These are phyloP conservation scores for Stictocephala bisonia DNA, from an alignment of 2,888 invertebrate genomes.

Conservation along the genomic window DNA sequence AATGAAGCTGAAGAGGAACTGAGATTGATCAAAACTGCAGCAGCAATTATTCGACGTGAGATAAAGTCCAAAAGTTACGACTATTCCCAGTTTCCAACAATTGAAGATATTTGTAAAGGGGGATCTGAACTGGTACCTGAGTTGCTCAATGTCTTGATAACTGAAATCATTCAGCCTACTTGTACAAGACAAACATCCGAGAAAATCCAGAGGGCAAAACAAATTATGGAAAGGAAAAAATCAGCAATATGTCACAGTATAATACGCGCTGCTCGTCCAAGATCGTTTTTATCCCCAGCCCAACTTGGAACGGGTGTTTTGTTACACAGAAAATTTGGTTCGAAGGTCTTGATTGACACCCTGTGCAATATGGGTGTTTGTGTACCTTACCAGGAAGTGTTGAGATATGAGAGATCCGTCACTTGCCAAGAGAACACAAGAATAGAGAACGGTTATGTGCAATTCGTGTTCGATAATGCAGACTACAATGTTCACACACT, in stretches of 20 bases:
- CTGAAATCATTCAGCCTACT: slow-evolving; percentile 16
- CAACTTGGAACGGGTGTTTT: slow-evolving; percentile 6
- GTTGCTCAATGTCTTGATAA: background rate
- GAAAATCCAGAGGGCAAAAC: background rate
- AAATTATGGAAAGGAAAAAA: slow-evolving; percentile 18
- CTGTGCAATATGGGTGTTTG: background rate
- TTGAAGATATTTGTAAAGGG: slow-evolving; percentile 10
- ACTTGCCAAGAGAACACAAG: slow-evolving; percentile 1
- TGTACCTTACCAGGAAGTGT: background rate
- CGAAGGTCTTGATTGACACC: slow-evolving; percentile 3
- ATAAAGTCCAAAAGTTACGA: slow-evolving; percentile 1
- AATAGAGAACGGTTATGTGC: background rate
- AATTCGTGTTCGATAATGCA: background rate
- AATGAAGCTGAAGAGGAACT: too few species aligned
- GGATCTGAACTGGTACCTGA: slow-evolving; percentile 2
- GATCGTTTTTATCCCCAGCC: slow-evolving; percentile 16
- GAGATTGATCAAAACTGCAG: too few species aligned
- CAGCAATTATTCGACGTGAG: slow-evolving; percentile 27
- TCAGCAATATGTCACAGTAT: background rate
- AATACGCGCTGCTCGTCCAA: slow-evolving; percentile 9
- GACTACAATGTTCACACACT: slow-evolving; percentile 7
- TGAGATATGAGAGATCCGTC: slow-evolving; percentile 4
- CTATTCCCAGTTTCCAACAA: slow-evolving; percentile 22
- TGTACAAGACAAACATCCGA: background rate
- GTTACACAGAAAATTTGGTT: slow-evolving; percentile 5